Evolutionary conservation across 2,888 invertebrate species (phyloP).

Genomic region (Steinernema hermaphroditum): DNA sequence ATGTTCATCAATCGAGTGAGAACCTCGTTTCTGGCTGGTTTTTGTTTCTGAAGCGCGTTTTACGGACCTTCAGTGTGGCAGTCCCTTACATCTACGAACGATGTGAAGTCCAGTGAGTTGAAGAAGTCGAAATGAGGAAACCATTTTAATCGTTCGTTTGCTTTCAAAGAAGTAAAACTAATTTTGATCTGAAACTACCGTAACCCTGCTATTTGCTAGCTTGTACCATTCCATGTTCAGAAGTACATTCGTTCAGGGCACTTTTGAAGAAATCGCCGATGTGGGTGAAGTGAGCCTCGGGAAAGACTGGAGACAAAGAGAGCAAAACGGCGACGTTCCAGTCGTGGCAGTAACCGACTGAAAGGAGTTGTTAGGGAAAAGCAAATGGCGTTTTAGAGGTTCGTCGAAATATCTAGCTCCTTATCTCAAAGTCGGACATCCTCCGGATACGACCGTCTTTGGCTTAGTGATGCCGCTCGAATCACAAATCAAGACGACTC

Average conservation of each 20-base stretch:
- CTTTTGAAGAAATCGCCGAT: not conserved
- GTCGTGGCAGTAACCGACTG: slow-evolving; percentile 1
- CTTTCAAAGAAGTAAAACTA: not conserved
- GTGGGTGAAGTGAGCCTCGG: not conserved
- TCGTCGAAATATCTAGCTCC: no score
- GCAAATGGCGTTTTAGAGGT: not conserved
- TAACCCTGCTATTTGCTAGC: not conserved
- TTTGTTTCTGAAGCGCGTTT: no score
- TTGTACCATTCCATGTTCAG: slow-evolving; percentile 8
- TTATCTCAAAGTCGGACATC: no score
- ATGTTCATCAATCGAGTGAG: no score
- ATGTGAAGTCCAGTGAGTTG: not conserved
- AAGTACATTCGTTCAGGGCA: not conserved
- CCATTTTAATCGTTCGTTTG: not conserved
- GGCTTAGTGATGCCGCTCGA: no score
- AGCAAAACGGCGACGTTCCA: slow-evolving; percentile 3
- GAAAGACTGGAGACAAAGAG: not conserved
- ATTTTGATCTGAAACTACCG: slow-evolving; percentile 6
- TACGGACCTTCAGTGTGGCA: no score
- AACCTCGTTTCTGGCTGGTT: no score
- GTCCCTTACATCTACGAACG: not conserved
- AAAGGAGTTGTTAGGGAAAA: not conserved
- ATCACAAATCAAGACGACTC: no score
- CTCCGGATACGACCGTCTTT: no score
- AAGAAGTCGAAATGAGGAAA: not conserved